Base-by-base conservation (phyloP, 1,140 invertebrate species). In the Psix sp. region DNA sequence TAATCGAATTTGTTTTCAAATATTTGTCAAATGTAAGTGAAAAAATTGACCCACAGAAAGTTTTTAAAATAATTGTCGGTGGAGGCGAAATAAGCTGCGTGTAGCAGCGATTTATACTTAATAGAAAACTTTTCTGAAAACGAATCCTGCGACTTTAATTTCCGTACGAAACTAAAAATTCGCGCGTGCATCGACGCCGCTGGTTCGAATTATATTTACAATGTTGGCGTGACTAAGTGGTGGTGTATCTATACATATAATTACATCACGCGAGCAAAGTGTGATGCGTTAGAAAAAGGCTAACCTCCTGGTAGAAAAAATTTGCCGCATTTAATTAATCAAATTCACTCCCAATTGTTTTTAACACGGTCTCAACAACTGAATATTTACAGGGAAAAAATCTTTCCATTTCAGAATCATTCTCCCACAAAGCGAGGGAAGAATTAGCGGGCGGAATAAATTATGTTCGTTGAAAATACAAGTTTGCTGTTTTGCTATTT, bases 191-290 rank as follows among this genome's bases (percentile, higher is more conserved):
- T 52, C 42, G 33, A 43, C 31, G 16, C 16, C 43, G 17, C 42
- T 21, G 33, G 21, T 24, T 46, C 31, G 36, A 70, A 70, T 70
- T 70, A 70, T 48, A 51, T 63, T 71, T 57, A 71, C 57, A 62
- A 63, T 51, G 67, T 57, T 71, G 33, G 67, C 67, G 67, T 71
- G 67, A 71, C 57, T 39, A 57, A 68, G 65, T 52, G 65, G 54
- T 29, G 26, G 17, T 36, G 40, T 62, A 62, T 56, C 56, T 54
- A 31, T 56, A 29, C n/a, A n/a, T 29, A 36, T 71, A 71, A 71
- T 71, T 56, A 56, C 35, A 57, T 56, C 56, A 62, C 66, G 56
- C 36, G 49, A 71, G 65, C 15, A 29, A 57, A 68, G 54, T 68
- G 59, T 52, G 54, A 40, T 59, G 45, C 51, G 20, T 35, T 15